phyloP scores from a whole-genome alignment of 2,797 vertebrate species.

The Lithobates pipiens region DNA sequence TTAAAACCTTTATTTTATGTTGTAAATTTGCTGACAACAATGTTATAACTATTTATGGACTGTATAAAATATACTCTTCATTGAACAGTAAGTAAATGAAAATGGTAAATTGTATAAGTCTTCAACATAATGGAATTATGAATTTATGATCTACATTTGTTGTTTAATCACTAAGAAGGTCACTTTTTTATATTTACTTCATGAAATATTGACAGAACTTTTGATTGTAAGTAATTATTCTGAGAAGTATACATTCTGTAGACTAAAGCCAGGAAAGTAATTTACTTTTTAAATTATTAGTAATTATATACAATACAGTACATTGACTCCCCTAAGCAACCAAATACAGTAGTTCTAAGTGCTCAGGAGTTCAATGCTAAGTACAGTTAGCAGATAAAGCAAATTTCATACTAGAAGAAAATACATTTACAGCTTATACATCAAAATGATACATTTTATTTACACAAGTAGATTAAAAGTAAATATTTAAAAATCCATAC shows the following conservation, averaged over 20 bases:
- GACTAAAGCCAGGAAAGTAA: constrained; percentile 30
- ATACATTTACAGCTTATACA: constrained; percentile 22
- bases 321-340: constrained; percentile 26
- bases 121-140: too few relatives aligned
- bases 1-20: too few relatives aligned
- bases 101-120: too few relatives aligned
- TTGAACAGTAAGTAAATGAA: too few relatives aligned
- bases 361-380: neutral
- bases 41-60: too few relatives aligned
- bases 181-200: constrained; percentile 47
- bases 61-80: too few relatives aligned
- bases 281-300: constrained; percentile 16
- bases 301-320: constrained; percentile 24
- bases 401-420: constrained; percentile 11
- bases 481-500: constrained; percentile 30
- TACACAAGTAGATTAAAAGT: constrained; percentile 29
- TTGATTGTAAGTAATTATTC: constrained; percentile 49
- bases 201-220: constrained; percentile 58
- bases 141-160: too few relatives aligned
- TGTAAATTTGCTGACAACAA: too few relatives aligned
- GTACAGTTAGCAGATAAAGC: neutral
- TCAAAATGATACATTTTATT: constrained; percentile 37
- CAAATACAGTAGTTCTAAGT: constrained; percentile 5
- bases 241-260: constrained; percentile 30
- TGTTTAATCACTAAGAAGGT: constrained; percentile 16